These are phyloP conservation scores for Lipophrys pholis DNA, from an alignment of 2,113 vertebrate genomes.

Conservation along the genomic window DNA sequence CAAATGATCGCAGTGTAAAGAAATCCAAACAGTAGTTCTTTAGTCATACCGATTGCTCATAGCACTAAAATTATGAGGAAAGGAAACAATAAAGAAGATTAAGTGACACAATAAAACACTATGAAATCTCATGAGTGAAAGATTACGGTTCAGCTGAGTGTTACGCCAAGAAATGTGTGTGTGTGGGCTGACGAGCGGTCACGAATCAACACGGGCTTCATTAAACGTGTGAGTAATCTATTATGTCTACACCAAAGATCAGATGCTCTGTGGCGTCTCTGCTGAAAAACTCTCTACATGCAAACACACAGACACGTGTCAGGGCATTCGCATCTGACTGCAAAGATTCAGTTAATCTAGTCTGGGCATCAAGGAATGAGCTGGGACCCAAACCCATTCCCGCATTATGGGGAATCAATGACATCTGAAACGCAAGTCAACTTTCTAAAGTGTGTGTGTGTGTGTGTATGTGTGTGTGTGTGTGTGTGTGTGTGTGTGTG, in stretches of 20 bases:
- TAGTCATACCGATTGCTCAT: neutral
- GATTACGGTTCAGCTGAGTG: conserved; percentile 44
- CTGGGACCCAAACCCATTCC: no score
- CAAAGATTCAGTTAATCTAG: no score
- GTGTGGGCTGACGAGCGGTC: conserved; percentile 61
- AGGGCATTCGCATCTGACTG: no score
- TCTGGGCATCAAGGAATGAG: no score
- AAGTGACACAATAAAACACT: conserved; percentile 5
- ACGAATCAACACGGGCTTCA: conserved; percentile 44
- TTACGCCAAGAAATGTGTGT: conserved; percentile 20
- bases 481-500: no score
- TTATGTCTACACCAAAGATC: conserved; percentile 33
- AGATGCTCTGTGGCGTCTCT: conserved; percentile 20
- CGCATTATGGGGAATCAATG: no score
- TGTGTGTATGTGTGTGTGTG: no score
- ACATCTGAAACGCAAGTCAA: no score
- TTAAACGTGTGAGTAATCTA: conserved; percentile 43
- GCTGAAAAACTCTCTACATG: conserved; percentile 1
- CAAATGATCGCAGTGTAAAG: neutral
- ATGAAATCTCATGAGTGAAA: conserved; percentile 33
- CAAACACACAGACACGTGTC: conserved; percentile 5
- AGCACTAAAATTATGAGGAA: neutral
- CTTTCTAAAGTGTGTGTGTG: no score
- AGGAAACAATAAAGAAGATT: neutral
- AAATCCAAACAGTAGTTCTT: neutral